Evolutionary conservation across 2,113 vertebrate species (phyloP), one percentile per base, ranked within the genome.

Genomic region (Colossoma macropomum): DNA sequence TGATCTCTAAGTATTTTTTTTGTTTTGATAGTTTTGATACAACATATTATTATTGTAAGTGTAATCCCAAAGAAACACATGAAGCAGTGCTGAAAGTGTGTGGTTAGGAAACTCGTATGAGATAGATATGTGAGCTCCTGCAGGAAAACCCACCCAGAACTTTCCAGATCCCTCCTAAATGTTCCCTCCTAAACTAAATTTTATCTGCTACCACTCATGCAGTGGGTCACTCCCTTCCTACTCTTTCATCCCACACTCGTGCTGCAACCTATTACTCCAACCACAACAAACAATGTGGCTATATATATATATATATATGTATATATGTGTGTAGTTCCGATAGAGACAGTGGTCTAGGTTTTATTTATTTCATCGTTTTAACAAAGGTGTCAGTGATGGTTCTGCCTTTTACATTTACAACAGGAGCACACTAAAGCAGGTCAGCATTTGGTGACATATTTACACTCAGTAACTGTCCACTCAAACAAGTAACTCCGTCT

Each of bases 91-190:
- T 17, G 25, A 52, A 48, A 63, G 15, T 79, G 50, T 54, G 17
- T 56, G 74, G 59, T 41, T 17, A 52, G 34, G 72, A 60, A 74
- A 70, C n/a, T 78, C 56, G 59, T 41, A 65, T 21, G 66, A 21
- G 63, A 13, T 52, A 21, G 63, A 13, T 52, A 34, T 80, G 54
- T 65, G 62, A 75, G 60, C 45, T 75, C 27, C 21, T 82, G 28
- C 65, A 75, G 84, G 84, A 86, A 86, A 82, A 78, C 68, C 76
- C 80, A 86, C 85, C 71, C 76, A 83, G 38, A 45, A 71, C 70
- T 86, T 86, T 79, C 84, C 80, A 86, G n/a, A 73, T 69, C 70
- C 52, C 60, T 78, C 52, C 68, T 41, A 38, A 71, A 41, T 16
- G 50, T 77, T 69, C 70, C 52, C 60, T 78, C 52, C 68, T 41